Conservation (phyloP, 2,888 invertebrate genomes). For the Morinoia aosen region DNA sequence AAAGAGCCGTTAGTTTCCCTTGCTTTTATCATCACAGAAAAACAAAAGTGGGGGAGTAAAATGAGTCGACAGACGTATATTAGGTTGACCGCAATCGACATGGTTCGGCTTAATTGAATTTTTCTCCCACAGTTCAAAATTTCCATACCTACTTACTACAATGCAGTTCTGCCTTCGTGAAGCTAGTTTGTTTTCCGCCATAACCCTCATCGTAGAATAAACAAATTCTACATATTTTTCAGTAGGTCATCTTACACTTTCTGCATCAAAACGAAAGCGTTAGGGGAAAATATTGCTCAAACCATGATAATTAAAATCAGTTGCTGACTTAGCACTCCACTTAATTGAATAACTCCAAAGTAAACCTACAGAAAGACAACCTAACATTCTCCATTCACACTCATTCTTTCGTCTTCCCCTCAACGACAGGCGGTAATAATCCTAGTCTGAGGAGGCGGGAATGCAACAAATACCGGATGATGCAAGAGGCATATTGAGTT, state of each 20-base stretch:
- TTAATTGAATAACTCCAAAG: background rate
- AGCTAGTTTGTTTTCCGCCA: background rate
- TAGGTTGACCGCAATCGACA: background rate
- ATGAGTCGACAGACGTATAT: background rate
- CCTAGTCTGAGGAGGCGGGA: background rate
- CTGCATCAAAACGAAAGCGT: background rate
- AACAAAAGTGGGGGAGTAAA: background rate
- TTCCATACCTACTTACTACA: too few relatives aligned
- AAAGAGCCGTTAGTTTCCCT: background rate
- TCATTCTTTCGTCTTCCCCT: background rate
- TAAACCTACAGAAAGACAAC: background rate
- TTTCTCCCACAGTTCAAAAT: too few relatives aligned
- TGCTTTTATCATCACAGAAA: background rate
- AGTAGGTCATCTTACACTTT: background rate
- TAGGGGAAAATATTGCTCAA: too few relatives aligned
- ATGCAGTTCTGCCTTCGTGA: background rate
- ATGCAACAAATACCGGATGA: background rate
- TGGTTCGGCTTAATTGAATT: background rate
- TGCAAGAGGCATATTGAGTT: background rate
- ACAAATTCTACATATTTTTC: background rate
- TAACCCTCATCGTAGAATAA: background rate
- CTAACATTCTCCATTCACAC: background rate
- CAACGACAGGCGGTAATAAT: background rate
- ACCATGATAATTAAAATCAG: background rate
- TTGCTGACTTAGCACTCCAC: background rate